Evolutionary conservation across 2,888 invertebrate species (phyloP).

Genomic region (Hydrotaea diabolus): DNA sequence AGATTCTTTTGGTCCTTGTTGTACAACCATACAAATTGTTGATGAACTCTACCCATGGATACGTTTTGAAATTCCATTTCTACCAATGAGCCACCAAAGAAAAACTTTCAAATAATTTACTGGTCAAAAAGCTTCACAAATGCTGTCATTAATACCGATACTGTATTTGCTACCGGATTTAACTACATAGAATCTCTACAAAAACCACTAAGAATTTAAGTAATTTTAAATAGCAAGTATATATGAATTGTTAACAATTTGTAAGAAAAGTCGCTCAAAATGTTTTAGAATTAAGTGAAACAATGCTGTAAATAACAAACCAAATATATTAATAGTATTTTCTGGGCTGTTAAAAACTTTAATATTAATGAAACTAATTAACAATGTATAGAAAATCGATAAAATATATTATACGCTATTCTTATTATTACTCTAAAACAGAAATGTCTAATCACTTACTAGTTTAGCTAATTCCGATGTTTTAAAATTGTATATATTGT

Average conservation of each 20-base stretch:
- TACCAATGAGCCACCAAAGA: too few species aligned
- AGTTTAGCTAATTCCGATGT: not conserved
- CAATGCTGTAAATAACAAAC: slow-evolving; percentile 8
- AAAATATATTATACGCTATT: not conserved
- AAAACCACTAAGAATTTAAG: not conserved
- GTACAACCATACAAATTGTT: too few species aligned
- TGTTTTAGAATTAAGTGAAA: not conserved
- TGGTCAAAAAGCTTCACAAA: too few species aligned
- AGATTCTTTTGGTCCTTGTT: too few species aligned
- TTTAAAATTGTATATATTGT: slow-evolving; percentile 4
- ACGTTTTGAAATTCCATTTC: too few species aligned
- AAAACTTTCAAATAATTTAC: too few species aligned
- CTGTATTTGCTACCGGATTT: too few species aligned
- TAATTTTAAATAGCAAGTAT: slow-evolving; percentile 16
- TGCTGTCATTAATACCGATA: too few species aligned
- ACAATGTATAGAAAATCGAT: not conserved
- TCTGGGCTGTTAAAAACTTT: slow-evolving; percentile 8
- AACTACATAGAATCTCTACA: not conserved
- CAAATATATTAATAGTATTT: not conserved
- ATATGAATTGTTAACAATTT: not conserved
- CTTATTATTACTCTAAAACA: not conserved
- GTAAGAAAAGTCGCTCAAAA: not conserved
- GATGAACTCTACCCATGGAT: too few species aligned
- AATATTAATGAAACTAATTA: not conserved
- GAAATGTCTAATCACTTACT: not conserved